A percentile compares a stretch with the other conserved stretches of the same genome.
These are phyloP conservation scores for Cinara cedri DNA, from an alignment of 2,888 invertebrate genomes.

Conservation along the genomic window DNA sequence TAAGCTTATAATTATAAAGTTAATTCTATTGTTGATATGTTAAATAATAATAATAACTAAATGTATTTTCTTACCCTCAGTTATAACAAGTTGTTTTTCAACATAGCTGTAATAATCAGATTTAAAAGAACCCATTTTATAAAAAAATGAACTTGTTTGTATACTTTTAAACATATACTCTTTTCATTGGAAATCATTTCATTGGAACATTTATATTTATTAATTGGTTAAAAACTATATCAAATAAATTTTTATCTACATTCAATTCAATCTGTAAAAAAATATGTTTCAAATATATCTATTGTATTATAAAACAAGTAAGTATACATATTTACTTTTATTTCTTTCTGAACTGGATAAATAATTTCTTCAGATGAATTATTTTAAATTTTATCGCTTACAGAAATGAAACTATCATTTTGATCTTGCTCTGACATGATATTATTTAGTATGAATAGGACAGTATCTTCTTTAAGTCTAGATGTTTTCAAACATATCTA, in stretches of 20 bases:
- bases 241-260: background rate
- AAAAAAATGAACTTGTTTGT: background rate
- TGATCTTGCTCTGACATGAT: background rate
- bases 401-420: background rate
- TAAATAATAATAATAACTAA: background rate
- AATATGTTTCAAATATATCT: background rate
- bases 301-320: background rate
- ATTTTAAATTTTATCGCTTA: background rate
- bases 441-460: background rate
- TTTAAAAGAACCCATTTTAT: background rate
- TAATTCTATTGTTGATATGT: background rate
- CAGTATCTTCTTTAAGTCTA: background rate
- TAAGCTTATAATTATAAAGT: background rate
- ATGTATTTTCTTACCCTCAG: background rate
- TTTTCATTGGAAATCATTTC: background rate
- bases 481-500: slow-evolving; percentile 4
- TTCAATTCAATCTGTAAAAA: slow-evolving; percentile 3
- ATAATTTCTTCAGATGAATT: background rate
- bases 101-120: background rate
- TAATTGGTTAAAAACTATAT: background rate
- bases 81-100: slow-evolving; percentile 2
- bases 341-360: background rate
- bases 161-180: background rate
- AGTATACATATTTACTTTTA: background rate
- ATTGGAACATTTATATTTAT: background rate